Percentiles rank a stretch among this genome's conserved stretches.
Evolutionary conservation across 2,888 invertebrate genomes (phyloP).

Genomic region (Euphydryas editha): DNA sequence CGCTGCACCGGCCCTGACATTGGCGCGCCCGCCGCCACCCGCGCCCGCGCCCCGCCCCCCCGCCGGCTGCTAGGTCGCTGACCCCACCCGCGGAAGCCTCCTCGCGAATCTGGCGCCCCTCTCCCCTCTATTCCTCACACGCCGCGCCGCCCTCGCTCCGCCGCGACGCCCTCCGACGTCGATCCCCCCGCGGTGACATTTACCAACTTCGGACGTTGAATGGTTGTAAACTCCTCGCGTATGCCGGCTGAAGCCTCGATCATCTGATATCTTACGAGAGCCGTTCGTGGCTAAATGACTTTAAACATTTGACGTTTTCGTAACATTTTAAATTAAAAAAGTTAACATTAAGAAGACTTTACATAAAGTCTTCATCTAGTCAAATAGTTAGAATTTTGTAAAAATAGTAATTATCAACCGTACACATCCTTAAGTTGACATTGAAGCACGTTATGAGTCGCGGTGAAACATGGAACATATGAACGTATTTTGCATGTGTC

Average conservation of each 20-base stretch:
- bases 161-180: constrained; percentile 42
- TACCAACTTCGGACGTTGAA: constrained; percentile 63
- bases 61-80: constrained; percentile 75
- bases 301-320: neutral
- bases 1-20: constrained; percentile 84
- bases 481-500: constrained; percentile 14
- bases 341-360: neutral
- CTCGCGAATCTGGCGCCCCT: constrained; percentile 69
- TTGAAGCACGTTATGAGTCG: neutral
- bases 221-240: constrained; percentile 54
- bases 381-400: neutral
- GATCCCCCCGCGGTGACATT: constrained; percentile 53
- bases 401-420: neutral
- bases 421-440: neutral
- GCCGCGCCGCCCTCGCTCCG: constrained; percentile 42
- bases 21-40: constrained; percentile 78
- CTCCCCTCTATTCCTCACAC: constrained; percentile 47
- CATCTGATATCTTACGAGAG: constrained; percentile 7
- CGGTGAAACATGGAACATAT: neutral
- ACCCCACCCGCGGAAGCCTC: constrained; percentile 82
- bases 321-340: neutral
- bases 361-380: neutral
- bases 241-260: constrained; percentile 7
- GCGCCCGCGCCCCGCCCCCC: constrained; percentile 62
- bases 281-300: neutral